Evolutionary conservation across 30 jellyfish, hydroid and myxozoan genomes (phyloP).

Genomic region (Catostylus mosaicus): DNA sequence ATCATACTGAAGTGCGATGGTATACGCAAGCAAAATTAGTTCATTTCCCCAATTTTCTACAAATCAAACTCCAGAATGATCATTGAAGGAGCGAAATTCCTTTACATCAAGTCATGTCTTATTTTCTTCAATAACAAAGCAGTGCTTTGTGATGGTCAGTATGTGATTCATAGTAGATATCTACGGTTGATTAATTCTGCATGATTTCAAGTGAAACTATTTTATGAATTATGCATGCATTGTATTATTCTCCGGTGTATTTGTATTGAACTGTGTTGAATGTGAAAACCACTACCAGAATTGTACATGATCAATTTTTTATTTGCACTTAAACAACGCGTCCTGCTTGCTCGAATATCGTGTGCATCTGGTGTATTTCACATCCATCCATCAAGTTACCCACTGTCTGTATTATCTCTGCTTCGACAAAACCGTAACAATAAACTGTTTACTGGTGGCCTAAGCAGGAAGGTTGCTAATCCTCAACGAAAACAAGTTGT

Average conservation of each 20-base stretch:
- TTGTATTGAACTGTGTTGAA: constrained; percentile 2
- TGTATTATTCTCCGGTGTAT: constrained; percentile 1
- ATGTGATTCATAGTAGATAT: neutral
- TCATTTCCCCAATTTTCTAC: no score
- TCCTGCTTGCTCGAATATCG: neutral
- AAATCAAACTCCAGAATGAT: no score
- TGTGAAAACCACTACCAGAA: constrained; percentile 36
- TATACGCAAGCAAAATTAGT: no score
- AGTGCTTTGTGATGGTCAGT: neutral
- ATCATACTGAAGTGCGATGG: no score
- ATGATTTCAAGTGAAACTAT: neutral
- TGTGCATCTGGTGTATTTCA: constrained; percentile 29
- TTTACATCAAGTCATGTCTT: no score
- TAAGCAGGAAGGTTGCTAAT: neutral
- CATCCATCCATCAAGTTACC: neutral
- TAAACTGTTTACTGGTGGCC: neutral
- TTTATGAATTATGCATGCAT: constrained; percentile 17
- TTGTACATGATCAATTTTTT: constrained; percentile 51
- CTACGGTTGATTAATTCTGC: constrained; percentile 32
- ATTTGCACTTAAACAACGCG: constrained; percentile 3
- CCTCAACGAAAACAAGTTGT: neutral
- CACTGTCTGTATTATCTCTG: neutral
- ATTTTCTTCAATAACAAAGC: neutral
- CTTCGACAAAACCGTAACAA: neutral
- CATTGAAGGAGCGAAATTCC: no score